phyloP scores from a whole-genome alignment of 2,113 vertebrate species.

The Macroglossus sobrinus region DNA sequence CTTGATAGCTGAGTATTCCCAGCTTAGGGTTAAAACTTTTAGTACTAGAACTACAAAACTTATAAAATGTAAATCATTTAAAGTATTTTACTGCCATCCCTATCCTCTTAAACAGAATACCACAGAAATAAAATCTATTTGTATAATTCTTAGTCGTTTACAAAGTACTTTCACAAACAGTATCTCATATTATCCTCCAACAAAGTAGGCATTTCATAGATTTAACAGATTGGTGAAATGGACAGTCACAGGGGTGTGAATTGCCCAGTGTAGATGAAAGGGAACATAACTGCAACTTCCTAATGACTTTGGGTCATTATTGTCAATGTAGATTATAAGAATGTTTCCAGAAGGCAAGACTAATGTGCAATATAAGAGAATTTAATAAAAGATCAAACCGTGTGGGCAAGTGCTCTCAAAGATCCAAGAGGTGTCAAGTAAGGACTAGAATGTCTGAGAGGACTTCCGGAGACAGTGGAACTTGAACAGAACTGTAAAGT shows the following conservation, averaged over 20 bases:
- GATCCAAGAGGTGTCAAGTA: neutral
- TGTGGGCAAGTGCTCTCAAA: neutral
- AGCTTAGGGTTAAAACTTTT: constrained; percentile 55
- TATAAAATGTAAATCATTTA: constrained; percentile 62
- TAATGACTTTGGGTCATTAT: neutral
- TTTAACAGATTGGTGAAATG: neutral
- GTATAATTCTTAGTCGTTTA: constrained; percentile 44
- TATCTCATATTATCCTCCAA: constrained; percentile 33
- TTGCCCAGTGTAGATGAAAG: neutral
- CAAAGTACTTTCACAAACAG: constrained; percentile 53
- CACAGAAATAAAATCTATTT: constrained; percentile 57
- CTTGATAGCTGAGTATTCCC: constrained; percentile 34
- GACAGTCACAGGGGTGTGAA: neutral
- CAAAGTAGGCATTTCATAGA: constrained; percentile 10
- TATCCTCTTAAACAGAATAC: constrained; percentile 53
- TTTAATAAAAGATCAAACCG: neutral
- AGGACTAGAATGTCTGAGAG: neutral
- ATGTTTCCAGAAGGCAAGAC: neutral
- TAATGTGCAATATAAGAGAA: neutral
- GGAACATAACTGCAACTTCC: neutral
- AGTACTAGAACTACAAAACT: constrained; percentile 33
- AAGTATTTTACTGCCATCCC: constrained; percentile 39
- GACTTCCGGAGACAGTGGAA: neutral
- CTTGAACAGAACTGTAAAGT: neutral
- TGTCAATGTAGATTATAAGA: neutral